Conservation (phyloP, 2,888 invertebrate genomes). For the Microchrysa polita region DNA sequence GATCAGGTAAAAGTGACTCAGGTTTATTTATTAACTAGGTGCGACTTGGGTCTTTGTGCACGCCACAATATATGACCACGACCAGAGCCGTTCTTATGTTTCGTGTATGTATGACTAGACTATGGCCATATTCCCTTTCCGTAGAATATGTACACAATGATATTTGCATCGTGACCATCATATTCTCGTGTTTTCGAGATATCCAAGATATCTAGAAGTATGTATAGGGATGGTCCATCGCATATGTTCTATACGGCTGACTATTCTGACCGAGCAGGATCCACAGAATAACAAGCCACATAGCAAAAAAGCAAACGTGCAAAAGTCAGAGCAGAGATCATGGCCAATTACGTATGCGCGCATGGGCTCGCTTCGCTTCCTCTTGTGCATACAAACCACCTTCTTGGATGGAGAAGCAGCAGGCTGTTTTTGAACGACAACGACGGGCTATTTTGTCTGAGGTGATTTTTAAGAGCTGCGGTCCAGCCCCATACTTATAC, state of each 20-base stretch:
- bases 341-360: slow-evolving; percentile 28
- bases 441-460: background rate
- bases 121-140: slow-evolving; percentile 14
- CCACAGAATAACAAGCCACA: background rate
- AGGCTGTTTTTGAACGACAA: background rate
- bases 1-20: slow-evolving; percentile 31
- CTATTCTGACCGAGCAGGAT: background rate
- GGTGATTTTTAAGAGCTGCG: slow-evolving; percentile 7
- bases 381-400: slow-evolving; percentile 5
- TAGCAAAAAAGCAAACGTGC: too few relatives aligned
- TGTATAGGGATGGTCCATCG: too few relatives aligned
- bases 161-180: slow-evolving; percentile 32
- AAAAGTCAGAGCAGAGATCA: slow-evolving; percentile 18
- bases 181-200: background rate
- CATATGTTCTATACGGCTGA: slow-evolving; percentile 1
- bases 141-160: slow-evolving; percentile 20
- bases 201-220: background rate
- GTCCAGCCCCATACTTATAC: slow-evolving; percentile 8
- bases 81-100: slow-evolving; percentile 5
- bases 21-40: slow-evolving; percentile 35
- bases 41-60: slow-evolving; percentile 34
- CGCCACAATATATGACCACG: background rate
- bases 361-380: slow-evolving; percentile 11
- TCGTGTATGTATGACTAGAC: too few relatives aligned
- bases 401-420: background rate